Evolutionary conservation across 2,113 vertebrate genomes (phyloP).

Genomic region (Hymenochirus boettgeri): DNA sequence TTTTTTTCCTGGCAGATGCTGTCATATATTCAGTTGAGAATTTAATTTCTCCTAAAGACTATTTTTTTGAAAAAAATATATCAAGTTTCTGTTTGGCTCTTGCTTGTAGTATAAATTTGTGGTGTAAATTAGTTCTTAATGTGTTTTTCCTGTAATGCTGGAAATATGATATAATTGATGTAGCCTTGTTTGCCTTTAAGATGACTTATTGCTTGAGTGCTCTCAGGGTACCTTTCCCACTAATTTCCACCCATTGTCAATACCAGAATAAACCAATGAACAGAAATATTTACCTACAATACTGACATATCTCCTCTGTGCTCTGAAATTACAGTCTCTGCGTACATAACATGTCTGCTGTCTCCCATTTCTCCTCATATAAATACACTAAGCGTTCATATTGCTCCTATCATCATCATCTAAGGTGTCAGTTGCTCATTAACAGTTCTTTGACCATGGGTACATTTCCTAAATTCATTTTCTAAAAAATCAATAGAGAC

Average conservation of each 20-base stretch:
- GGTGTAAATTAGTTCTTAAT: conserved; percentile 37
- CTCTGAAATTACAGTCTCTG: conserved; percentile 1
- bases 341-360: conserved; percentile 9
- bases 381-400: conserved; percentile 22
- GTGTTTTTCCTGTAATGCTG: conserved; percentile 31
- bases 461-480: conserved; percentile 32
- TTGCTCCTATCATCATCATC: conserved; percentile 27
- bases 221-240: conserved; percentile 10
- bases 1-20: conserved; percentile 43
- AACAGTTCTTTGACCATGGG: conserved; percentile 13
- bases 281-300: conserved; percentile 9
- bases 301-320: neutral
- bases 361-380: conserved; percentile 5
- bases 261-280: conserved; percentile 5
- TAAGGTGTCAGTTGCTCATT: conserved; percentile 24
- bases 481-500: conserved; percentile 29
- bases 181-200: conserved; percentile 40
- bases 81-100: conserved; percentile 26
- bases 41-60: conserved; percentile 30
- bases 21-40: conserved; percentile 24
- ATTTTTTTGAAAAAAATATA: conserved; percentile 40
- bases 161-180: conserved; percentile 37
- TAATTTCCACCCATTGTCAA: neutral
- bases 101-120: conserved; percentile 15
- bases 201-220: neutral